Evolutionary conservation across 2,113 vertebrate genomes (phyloP).

Genomic region (Chinchilla lanigera): DNA sequence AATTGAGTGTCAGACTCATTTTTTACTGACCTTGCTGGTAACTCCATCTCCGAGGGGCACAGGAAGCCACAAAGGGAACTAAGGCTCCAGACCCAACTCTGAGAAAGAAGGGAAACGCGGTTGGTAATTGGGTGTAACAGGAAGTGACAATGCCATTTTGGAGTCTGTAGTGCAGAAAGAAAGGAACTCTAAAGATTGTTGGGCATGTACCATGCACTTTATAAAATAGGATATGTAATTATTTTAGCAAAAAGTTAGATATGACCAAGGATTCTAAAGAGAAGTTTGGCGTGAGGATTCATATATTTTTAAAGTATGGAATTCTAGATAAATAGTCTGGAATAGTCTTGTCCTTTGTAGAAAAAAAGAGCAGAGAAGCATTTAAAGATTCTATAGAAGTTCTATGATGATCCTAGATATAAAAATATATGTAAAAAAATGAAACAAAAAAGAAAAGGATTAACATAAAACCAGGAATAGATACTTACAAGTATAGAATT

Average conservation of each 20-base stretch:
- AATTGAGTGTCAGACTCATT: background rate
- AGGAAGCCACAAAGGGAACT: constrained; percentile 40
- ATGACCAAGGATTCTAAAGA: background rate
- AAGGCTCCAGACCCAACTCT: constrained; percentile 31
- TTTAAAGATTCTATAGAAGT: constrained; percentile 36
- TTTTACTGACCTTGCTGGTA: constrained; percentile 1
- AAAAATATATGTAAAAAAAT: background rate
- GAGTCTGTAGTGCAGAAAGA: background rate
- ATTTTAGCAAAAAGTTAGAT: constrained; percentile 19
- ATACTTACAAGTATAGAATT: background rate
- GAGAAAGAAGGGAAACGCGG: constrained; percentile 36
- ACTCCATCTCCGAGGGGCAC: constrained; percentile 36
- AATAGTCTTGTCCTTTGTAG: background rate
- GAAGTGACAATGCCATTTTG: background rate
- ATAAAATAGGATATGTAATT: background rate
- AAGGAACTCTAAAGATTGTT: background rate
- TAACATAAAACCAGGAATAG: background rate
- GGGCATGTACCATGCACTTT: background rate
- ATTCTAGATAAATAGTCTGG: background rate
- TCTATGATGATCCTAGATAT: background rate
- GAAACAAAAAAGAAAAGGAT: background rate
- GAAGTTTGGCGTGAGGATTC: background rate
- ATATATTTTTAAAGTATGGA: constrained; percentile 28
- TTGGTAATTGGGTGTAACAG: background rate
- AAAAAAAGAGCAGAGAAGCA: background rate